Conservation (phyloP, 92 coral and sea anemone genomes). For the Micromussa lordhowensis region DNA sequence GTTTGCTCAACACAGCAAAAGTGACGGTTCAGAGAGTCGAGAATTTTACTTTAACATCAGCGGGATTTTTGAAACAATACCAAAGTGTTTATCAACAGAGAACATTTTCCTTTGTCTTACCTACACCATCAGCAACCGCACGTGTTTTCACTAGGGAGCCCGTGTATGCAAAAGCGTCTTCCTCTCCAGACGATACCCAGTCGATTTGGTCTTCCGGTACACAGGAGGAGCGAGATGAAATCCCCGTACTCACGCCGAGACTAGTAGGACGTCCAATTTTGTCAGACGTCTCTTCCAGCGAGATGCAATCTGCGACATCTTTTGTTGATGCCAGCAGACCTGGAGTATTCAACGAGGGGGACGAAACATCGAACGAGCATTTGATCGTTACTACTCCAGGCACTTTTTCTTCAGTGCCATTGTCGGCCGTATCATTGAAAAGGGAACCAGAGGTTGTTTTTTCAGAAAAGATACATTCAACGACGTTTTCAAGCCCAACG, state of each 20-base stretch:
- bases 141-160: not conserved
- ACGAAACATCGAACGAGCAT: not conserved
- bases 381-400: not conserved
- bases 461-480: not conserved
- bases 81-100: not conserved
- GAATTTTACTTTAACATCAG: not conserved
- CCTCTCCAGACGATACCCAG: not conserved
- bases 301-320: not conserved
- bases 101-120: not conserved
- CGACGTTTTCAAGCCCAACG: not conserved
- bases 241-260: constrained; percentile 25
- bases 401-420: not conserved
- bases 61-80: not conserved
- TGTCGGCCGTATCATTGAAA: not conserved
- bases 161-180: not conserved
- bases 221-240: constrained; percentile 16
- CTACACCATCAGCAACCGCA: constrained; percentile 3
- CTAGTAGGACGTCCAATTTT: constrained; percentile 8
- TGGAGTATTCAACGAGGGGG: not conserved
- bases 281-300: not conserved
- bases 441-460: not conserved
- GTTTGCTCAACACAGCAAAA: not conserved
- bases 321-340: not conserved
- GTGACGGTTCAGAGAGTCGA: not conserved
- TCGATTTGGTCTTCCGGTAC: not conserved